These are phyloP conservation scores for Gymnoscopelus braueri DNA, from an alignment of 2,797 vertebrate species.

Conservation along the genomic window DNA sequence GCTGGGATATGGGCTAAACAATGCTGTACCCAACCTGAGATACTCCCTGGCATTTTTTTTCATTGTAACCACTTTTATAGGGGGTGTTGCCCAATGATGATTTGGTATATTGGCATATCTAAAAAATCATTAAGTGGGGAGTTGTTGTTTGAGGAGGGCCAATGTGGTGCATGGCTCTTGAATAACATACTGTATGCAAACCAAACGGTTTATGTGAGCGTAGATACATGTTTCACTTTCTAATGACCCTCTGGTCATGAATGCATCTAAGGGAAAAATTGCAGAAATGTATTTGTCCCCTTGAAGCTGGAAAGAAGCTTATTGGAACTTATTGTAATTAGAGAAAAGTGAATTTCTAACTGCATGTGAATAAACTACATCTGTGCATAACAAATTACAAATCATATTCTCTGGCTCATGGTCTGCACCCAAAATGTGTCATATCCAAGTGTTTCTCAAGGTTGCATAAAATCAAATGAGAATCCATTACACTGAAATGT, in stretches of 20 bases:
- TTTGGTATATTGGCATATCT: constrained; percentile 39
- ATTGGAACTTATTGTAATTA: constrained; percentile 53
- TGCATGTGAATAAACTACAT: constrained; percentile 39
- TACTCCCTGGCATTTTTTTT: constrained; percentile 8
- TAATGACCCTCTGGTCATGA: constrained; percentile 55
- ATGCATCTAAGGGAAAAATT: constrained; percentile 50
- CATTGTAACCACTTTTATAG: constrained; percentile 2
- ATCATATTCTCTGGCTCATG: constrained; percentile 25
- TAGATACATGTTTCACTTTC: constrained; percentile 59
- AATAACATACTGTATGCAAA: constrained; percentile 41
- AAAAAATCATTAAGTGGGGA: constrained; percentile 35
- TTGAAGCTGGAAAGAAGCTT: constrained; percentile 36
- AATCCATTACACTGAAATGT: constrained; percentile 29
- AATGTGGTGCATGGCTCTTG: constrained; percentile 14
- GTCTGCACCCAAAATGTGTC: neutral
- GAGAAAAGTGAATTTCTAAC: constrained; percentile 35
- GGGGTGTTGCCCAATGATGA: constrained; percentile 21
- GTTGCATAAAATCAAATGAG: constrained; percentile 22
- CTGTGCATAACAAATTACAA: constrained; percentile 54
- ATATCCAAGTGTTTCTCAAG: constrained; percentile 29
- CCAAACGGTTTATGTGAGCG: constrained; percentile 32
- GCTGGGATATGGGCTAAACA: constrained; percentile 26
- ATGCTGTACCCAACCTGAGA: constrained; percentile 1
- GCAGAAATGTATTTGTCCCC: constrained; percentile 49
- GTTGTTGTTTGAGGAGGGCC: constrained; percentile 50